phyloP scores from a whole-genome alignment of 2,888 invertebrate genomes.

The Catocala nupta region DNA sequence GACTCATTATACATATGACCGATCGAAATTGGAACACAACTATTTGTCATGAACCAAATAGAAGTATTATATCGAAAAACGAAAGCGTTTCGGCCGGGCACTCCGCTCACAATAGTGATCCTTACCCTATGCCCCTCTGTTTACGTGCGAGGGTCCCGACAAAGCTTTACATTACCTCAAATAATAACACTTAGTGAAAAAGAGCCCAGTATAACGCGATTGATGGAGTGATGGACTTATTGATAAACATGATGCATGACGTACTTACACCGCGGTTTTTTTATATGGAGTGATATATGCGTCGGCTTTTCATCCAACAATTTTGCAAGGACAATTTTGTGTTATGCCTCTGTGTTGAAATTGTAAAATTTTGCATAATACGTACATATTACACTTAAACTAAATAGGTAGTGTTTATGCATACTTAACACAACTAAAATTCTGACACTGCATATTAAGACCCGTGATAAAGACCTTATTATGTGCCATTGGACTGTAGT shows the following conservation, averaged over 20 bases:
- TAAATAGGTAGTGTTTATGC: too few relatives aligned
- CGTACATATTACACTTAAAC: too few relatives aligned
- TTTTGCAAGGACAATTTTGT: not conserved
- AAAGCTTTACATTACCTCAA: slow-evolving; percentile 73
- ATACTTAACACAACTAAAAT: too few relatives aligned
- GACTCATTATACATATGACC: not conserved
- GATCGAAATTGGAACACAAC: not conserved
- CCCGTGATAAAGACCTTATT: too few relatives aligned
- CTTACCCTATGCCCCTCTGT: slow-evolving; percentile 49
- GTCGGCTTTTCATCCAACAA: not conserved
- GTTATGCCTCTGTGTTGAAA: not conserved
- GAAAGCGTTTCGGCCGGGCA: slow-evolving; percentile 25
- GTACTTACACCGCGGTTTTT: slow-evolving; percentile 35
- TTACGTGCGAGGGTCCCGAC: slow-evolving; percentile 54
- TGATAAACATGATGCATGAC: slow-evolving; percentile 60
- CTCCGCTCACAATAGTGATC: slow-evolving; percentile 42
- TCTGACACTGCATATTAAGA: too few relatives aligned
- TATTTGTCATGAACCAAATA: slow-evolving; percentile 35
- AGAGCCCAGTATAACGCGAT: slow-evolving; percentile 53
- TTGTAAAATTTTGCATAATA: too few relatives aligned
- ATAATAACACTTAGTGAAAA: slow-evolving; percentile 71
- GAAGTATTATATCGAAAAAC: slow-evolving; percentile 29
- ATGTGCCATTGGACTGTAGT: too few relatives aligned
- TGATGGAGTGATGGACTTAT: slow-evolving; percentile 60
- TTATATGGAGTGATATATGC: slow-evolving; percentile 14